phyloP scores from a whole-genome alignment of 1,140 invertebrate genomes.

The Drosophila pseudoobscura region DNA sequence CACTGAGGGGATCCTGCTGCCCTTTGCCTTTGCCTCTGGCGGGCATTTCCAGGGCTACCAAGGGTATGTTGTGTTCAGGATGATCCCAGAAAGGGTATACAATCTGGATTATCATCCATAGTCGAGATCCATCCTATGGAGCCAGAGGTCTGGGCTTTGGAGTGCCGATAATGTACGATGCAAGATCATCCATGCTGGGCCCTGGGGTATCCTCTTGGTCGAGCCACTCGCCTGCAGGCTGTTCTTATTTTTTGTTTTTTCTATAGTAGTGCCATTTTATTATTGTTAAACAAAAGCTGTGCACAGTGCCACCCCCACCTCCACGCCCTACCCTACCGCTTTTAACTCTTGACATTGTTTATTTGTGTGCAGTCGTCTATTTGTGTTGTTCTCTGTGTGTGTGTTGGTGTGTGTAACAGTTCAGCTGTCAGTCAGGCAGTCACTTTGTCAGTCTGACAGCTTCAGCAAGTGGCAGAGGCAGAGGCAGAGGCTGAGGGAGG shows the following conservation, averaged over 20 bases:
- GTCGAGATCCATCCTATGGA: no score
- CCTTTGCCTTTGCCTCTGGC: background rate
- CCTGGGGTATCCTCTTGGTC: no score
- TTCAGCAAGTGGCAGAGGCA: background rate
- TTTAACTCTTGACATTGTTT: constrained; percentile 44
- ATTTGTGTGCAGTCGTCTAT: constrained; percentile 1
- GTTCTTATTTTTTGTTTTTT: constrained; percentile 38
- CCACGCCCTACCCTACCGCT: background rate
- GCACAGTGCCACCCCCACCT: background rate
- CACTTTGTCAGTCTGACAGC: constrained; percentile 49
- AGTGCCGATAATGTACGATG: no score
- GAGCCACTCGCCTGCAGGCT: constrained; percentile 12
- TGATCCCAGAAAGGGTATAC: no score
- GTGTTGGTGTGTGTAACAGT: constrained; percentile 38
- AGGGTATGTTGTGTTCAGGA: no score
- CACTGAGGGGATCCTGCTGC: background rate
- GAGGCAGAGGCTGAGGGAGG: background rate
- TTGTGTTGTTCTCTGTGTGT: background rate
- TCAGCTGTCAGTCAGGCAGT: constrained; percentile 47
- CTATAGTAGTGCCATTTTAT: constrained; percentile 54
- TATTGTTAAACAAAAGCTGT: constrained; percentile 68
- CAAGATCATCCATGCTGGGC: no score
- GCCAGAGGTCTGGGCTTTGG: no score
- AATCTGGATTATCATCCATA: no score
- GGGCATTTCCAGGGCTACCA: no score